A percentile compares a stretch with the other conserved stretches of the same genome.
Evolutionary conservation across 2,888 invertebrate genomes (phyloP).

Genomic region (Pediacus dermestoides): DNA sequence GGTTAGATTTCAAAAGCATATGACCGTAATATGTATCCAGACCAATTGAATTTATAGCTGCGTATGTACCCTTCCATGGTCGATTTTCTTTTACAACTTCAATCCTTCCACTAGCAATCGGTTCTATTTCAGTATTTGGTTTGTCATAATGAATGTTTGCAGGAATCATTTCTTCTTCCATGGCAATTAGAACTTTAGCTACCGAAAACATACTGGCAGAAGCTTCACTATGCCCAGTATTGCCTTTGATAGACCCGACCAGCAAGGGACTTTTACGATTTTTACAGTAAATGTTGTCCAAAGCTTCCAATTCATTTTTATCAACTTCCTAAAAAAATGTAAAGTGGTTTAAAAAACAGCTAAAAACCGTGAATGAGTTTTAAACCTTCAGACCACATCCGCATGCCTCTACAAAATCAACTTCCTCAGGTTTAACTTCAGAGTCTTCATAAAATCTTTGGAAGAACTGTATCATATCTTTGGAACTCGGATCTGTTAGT

Average conservation of each 20-base stretch:
- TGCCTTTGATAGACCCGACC: conserved; percentile 94
- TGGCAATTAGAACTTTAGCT: conserved; percentile 85
- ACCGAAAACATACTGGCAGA: conserved; percentile 83
- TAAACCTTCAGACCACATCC: conserved; percentile 54
- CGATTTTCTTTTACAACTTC: conserved; percentile 76
- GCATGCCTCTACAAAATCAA: conserved; percentile 47
- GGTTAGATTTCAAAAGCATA: conserved; percentile 76
- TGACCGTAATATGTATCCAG: conserved; percentile 95
- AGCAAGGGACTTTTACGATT: conserved; percentile 73
- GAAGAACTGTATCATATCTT: conserved; percentile 50
- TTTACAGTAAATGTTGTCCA: conserved; percentile 85
- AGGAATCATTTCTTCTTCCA: conserved; percentile 87
- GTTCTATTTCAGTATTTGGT: conserved; percentile 90
- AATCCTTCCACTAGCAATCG: conserved; percentile 75
- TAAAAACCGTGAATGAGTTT: conserved; percentile 4
- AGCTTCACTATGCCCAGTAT: conserved; percentile 97
- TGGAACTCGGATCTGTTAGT: conserved; percentile 39
- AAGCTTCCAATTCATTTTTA: conserved; percentile 83
- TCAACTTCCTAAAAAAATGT: conserved; percentile 38
- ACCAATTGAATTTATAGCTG: conserved; percentile 95
- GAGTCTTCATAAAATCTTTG: conserved; percentile 57
- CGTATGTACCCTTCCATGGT: conserved; percentile 80
- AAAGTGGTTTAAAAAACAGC: conserved; percentile 6
- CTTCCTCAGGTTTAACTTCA: conserved; percentile 44
- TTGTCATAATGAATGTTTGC: conserved; percentile 80